These are phyloP conservation scores for Euglossa dilemma DNA, from an alignment of 1,140 invertebrate species.

Conservation along the genomic window DNA sequence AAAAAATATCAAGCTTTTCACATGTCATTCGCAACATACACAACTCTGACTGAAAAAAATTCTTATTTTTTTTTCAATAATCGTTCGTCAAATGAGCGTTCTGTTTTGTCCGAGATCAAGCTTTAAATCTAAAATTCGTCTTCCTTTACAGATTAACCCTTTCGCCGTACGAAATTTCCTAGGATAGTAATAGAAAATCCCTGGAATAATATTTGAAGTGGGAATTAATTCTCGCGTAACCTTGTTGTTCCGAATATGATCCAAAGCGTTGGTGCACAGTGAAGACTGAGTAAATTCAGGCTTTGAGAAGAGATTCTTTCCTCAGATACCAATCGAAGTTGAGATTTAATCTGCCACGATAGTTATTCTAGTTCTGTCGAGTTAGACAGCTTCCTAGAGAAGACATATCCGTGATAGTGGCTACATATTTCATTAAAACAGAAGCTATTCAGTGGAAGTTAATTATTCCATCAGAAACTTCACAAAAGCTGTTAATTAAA, in stretches of 20 bases:
- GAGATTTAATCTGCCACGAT: neutral
- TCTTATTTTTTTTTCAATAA: neutral
- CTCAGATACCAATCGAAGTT: neutral
- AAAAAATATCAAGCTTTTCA: neutral
- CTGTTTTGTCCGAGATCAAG: neutral
- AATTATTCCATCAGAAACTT: constrained; percentile 13
- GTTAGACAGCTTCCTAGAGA: constrained; percentile 1
- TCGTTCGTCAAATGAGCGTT: neutral
- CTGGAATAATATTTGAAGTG: neutral
- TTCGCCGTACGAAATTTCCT: neutral
- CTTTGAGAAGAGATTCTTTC: neutral
- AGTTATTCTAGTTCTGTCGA: neutral
- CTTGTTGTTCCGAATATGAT: neutral
- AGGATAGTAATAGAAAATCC: neutral
- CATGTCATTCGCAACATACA: neutral
- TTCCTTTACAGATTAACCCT: neutral
- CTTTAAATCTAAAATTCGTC: neutral
- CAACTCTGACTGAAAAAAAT: neutral
- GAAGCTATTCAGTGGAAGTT: neutral
- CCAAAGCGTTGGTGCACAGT: neutral
- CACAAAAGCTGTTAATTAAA: neutral
- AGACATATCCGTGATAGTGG: no score
- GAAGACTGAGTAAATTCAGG: neutral
- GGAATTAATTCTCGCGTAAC: neutral
- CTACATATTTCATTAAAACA: neutral